Conservation (phyloP, 37 sponge, comb jelly and placozoan genomes). For the Halichondria panicea region DNA sequence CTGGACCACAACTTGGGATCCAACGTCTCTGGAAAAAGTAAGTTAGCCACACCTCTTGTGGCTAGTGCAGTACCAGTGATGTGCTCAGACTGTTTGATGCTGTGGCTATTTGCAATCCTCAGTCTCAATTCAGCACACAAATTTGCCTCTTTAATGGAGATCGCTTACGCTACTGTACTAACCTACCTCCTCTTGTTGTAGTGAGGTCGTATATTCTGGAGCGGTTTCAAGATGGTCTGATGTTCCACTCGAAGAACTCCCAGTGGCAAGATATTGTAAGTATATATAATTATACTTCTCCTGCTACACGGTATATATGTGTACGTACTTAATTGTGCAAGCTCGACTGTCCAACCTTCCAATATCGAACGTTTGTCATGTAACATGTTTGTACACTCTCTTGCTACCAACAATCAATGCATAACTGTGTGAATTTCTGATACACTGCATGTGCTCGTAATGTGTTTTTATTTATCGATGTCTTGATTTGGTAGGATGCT, state of each 20-base stretch:
- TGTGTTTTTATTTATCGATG: neutral
- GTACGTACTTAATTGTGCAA: neutral
- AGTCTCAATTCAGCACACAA: neutral
- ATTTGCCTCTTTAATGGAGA: too few relatives aligned
- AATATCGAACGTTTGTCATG: too few relatives aligned
- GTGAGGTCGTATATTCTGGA: constrained; percentile 57
- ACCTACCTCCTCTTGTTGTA: constrained; percentile 8
- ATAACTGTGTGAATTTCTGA: too few relatives aligned
- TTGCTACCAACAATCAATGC: too few relatives aligned
- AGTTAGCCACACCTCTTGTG: neutral
- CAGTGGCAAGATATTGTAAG: constrained; percentile 52
- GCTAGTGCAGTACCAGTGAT: neutral
- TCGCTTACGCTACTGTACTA: too few relatives aligned
- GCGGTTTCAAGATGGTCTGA: constrained; percentile 33
- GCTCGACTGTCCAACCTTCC: too few relatives aligned
- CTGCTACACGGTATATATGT: neutral
- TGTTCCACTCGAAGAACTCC: constrained; percentile 1
- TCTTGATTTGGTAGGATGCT: neutral
- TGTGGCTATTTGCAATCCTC: neutral
- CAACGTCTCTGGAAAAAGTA: constrained; percentile 51
- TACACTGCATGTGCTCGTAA: neutral
- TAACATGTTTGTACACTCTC: too few relatives aligned
- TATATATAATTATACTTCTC: neutral
- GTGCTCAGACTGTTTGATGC: neutral
- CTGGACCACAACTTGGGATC: constrained; percentile 83